phyloP scores from a whole-genome alignment of 2,888 invertebrate species.

The Cantharis lateralis region DNA sequence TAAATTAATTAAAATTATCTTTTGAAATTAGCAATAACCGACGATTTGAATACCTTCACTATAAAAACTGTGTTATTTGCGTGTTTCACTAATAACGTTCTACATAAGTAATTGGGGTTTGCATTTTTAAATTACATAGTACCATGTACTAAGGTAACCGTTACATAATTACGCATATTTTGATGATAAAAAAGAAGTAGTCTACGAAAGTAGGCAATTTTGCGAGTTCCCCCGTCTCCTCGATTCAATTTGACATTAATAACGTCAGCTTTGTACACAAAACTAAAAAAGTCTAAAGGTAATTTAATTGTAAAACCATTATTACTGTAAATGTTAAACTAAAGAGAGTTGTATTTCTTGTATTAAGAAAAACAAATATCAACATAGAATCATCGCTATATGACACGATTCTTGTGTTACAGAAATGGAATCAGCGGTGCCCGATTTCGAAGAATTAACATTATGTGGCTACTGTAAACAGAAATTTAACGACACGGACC shows the following conservation, averaged over 20 bases:
- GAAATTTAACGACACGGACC: slow-evolving; percentile 74
- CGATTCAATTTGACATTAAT: background rate
- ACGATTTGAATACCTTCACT: background rate
- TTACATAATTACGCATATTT: background rate
- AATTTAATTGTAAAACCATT: background rate
- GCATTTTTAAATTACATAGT: background rate
- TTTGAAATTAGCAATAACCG: background rate
- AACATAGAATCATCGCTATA: background rate
- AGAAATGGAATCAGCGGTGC: slow-evolving; percentile 67
- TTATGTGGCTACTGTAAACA: slow-evolving; percentile 77
- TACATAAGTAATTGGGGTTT: background rate
- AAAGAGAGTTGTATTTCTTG: background rate
- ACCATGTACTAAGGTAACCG: background rate
- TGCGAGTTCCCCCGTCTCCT: background rate
- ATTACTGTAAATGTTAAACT: background rate
- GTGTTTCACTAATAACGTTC: background rate
- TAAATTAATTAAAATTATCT: background rate
- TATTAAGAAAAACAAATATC: background rate
- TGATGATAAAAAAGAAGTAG: background rate
- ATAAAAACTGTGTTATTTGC: background rate
- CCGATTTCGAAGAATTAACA: slow-evolving; percentile 75
- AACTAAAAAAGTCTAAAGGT: background rate
- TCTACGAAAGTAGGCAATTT: background rate
- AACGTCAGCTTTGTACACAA: background rate
- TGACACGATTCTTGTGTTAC: slow-evolving; percentile 14